Evolutionary conservation across 2,113 vertebrate genomes (phyloP), one percentile per base, ranked within the genome.

Genomic region (Australoheros scitulus): DNA sequence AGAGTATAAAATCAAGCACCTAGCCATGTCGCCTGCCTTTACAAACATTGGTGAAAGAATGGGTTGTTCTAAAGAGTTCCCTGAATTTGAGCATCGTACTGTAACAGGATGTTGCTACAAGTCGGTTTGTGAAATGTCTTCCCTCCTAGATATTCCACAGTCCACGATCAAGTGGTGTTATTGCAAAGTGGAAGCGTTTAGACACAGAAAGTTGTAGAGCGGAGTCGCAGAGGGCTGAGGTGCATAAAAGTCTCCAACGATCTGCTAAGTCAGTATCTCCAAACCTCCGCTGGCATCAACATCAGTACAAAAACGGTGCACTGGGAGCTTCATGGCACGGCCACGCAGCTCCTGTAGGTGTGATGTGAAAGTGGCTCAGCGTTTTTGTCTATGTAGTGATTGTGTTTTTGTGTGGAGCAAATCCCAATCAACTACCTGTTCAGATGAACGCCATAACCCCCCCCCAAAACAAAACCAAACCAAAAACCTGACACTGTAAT

Each of bases 81-180:
- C 34, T 41, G 61, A 41, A 7, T 22, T 20, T 22, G 34, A 14
- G 32, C 17, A 20, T 64, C 1, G 11, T 8, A 64, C 34, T 2
- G 7, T 41, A 22, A 64, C 61, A 22, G 61, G 61, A 64, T 1
- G 20, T 22, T 26, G 26, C 26, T 26, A 26, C 26, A 26, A 26
- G 26, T 26, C 61, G 2, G 0, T 47, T 47, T 47, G 11, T 47
- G 13, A 15, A 47, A 5, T 14, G 2, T 47, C 14, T 41, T 22
- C 61, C 34, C 38, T 20, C 61, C 20, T 32, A 38, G 41, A 64
- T 8, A 22, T 41, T 24, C 4, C 11, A 3, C 22, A 11, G 15
- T 22, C 20, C 61, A 64, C 7, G 0, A 64, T 24, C 7, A 15
- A 26, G 61, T 0, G 0, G 0, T 15, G 36, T 64, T 15, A 41